These are phyloP conservation scores for Sternarchorhynchus goeldii DNA, from an alignment of 2,797 vertebrate species.

Conservation along the genomic window DNA sequence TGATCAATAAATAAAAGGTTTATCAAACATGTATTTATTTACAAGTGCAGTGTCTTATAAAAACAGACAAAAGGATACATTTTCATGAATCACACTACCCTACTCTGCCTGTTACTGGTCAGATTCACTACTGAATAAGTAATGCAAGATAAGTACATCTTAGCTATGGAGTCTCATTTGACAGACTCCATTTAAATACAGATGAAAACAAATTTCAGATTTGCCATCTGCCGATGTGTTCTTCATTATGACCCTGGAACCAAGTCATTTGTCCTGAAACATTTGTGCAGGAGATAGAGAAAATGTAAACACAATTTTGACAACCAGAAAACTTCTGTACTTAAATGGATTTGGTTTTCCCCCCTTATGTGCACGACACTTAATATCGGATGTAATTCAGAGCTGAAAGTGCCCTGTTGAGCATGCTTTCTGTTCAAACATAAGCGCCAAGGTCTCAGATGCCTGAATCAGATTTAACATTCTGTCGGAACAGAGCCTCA, in stretches of 20 bases:
- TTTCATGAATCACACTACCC: slow-evolving; percentile 1
- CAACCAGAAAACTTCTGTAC: not conserved
- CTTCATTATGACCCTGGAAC: too few relatives aligned
- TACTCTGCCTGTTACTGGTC: slow-evolving; percentile 7
- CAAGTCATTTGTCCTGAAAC: too few relatives aligned
- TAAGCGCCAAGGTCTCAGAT: not conserved
- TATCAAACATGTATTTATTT: slow-evolving; percentile 41
- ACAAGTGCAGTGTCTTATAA: slow-evolving; percentile 42
- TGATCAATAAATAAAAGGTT: slow-evolving; percentile 11
- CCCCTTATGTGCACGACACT: not conserved
- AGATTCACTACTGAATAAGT: slow-evolving; percentile 12
- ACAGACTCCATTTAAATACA: too few relatives aligned
- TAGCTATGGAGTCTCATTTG: too few relatives aligned
- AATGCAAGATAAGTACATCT: not conserved
- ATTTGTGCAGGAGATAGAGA: too few relatives aligned
- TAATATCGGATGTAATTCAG: not conserved
- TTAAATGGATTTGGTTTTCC: not conserved
- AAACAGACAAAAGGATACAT: slow-evolving; percentile 24
- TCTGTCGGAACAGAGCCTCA: not conserved
- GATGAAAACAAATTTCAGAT: too few relatives aligned
- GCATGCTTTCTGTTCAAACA: not conserved
- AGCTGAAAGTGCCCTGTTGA: not conserved
- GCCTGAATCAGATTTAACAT: not conserved
- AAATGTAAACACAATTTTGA: not conserved
- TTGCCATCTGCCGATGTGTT: too few relatives aligned